Evolutionary conservation across 2,113 vertebrate genomes (phyloP).

Genomic region (Antechinus stuartii): DNA sequence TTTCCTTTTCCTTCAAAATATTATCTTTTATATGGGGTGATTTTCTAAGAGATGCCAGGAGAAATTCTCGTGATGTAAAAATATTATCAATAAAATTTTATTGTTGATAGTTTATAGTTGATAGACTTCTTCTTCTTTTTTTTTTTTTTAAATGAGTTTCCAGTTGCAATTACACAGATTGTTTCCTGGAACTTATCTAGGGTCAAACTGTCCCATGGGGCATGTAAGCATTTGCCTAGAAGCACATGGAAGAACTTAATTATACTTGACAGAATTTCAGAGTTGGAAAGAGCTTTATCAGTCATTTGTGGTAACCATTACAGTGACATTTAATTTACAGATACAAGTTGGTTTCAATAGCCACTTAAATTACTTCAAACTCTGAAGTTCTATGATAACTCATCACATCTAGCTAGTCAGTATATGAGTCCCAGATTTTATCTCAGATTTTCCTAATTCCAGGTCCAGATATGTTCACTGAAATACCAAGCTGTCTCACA

Average conservation of each 20-base stretch:
- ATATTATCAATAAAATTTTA: not conserved
- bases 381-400: too few species aligned
- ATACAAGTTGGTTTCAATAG: too few species aligned
- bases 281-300: not conserved
- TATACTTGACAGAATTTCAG: not conserved
- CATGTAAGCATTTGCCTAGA: not conserved
- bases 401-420: too few species aligned
- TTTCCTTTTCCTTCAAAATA: not conserved
- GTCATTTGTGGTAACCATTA: not conserved
- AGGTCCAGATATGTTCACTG: not conserved
- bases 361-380: too few species aligned
- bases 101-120: not conserved
- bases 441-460: too few species aligned
- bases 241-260: not conserved
- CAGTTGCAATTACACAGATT: not conserved
- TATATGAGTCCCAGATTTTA: too few species aligned
- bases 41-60: not conserved
- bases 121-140: too few species aligned
- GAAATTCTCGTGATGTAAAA: not conserved
- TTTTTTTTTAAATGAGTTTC: not conserved
- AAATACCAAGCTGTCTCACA: not conserved
- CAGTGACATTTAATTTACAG: not conserved
- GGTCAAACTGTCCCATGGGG: not conserved
- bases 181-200: not conserved
- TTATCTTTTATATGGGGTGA: not conserved